Conservation (phyloP, 2,113 vertebrate species). For the Myotis lucifugus region DNA sequence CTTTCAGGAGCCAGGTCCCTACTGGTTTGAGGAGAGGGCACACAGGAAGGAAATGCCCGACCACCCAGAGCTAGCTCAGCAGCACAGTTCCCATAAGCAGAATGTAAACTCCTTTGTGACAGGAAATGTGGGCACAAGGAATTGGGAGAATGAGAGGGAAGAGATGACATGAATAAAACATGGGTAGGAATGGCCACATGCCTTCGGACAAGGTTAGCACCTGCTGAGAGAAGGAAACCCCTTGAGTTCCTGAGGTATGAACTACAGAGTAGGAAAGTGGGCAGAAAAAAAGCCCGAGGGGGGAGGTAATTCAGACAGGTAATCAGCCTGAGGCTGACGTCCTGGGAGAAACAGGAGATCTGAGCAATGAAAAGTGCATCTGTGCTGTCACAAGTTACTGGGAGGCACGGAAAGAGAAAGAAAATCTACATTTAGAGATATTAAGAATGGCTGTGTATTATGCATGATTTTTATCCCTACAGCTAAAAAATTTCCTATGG, state of each 20-base stretch:
- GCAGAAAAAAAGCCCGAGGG: not conserved
- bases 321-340: not conserved
- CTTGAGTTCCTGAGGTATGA: not conserved
- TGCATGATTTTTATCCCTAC: not conserved
- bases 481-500: not conserved
- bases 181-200: rapidly evolving
- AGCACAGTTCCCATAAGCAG: not conserved
- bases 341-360: not conserved
- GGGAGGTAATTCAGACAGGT: slow-evolving; percentile 8
- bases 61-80: not conserved
- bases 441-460: not conserved
- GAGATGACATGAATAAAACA: not conserved
- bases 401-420: not conserved
- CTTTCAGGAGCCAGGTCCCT: not conserved
- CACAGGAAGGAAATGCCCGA: not conserved
- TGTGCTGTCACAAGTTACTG: not conserved
- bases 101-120: not conserved
- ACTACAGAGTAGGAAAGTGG: not conserved
- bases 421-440: not conserved
- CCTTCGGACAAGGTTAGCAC: not conserved
- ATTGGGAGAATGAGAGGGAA: not conserved
- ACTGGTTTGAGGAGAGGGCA: not conserved
- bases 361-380: not conserved
- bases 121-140: not conserved
- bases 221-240: not conserved